These are phyloP conservation scores for Ifrita kowaldi DNA, from an alignment of 2,113 vertebrate genomes.

Conservation along the genomic window DNA sequence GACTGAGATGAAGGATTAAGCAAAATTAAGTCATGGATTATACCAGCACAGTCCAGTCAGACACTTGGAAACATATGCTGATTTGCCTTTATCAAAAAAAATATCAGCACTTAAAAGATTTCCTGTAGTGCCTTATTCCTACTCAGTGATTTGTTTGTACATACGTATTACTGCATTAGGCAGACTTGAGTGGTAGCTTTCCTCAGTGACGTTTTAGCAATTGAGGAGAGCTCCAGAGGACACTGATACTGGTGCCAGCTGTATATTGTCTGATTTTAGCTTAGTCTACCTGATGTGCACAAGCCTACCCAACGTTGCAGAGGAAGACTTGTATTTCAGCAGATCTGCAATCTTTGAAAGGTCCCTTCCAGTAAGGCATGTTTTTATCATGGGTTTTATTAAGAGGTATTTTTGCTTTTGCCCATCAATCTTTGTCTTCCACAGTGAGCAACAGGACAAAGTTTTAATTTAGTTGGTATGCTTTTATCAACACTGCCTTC, in stretches of 20 bases:
- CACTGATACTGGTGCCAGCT: background rate
- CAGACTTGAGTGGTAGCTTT: background rate
- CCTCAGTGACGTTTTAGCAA: background rate
- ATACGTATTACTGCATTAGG: background rate
- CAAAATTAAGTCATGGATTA: background rate
- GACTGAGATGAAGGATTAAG: background rate
- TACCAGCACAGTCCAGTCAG: background rate
- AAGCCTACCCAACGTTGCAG: background rate
- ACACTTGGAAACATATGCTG: background rate
- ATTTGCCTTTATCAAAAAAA: conserved; percentile 24
- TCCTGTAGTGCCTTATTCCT: background rate
- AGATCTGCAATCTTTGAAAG: background rate
- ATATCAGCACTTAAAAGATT: background rate
- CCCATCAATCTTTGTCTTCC: background rate
- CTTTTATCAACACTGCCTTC: background rate
- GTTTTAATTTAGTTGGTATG: background rate
- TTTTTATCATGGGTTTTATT: background rate
- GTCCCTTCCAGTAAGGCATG: background rate
- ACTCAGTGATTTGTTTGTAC: background rate
- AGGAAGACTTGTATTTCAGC: background rate
- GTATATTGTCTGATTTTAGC: background rate
- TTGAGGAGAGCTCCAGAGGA: background rate
- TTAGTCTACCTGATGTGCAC: background rate
- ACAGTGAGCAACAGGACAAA: background rate
- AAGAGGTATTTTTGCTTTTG: background rate